phyloP scores from a whole-genome alignment of 2,888 invertebrate species.

The Dasypolia templi region DNA sequence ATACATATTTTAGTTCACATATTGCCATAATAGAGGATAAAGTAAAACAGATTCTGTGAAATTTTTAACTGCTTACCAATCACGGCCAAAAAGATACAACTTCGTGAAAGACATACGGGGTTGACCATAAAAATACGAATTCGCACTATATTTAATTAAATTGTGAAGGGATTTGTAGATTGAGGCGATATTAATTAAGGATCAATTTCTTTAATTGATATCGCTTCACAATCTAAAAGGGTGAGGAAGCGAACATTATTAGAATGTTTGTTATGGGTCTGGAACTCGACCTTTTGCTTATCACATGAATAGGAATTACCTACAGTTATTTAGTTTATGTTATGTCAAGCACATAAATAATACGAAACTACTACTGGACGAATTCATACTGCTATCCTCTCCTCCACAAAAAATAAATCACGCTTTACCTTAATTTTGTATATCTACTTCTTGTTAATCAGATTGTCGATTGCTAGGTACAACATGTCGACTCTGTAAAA shows the following conservation, averaged over 20 bases:
- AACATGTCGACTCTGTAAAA: too few species aligned
- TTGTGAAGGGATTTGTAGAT: constrained; percentile 38
- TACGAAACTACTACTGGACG: background rate
- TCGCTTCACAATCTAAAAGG: constrained; percentile 33
- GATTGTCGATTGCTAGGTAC: too few species aligned
- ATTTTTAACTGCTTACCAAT: background rate
- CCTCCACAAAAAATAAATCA: too few species aligned
- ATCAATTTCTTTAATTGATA: too few species aligned
- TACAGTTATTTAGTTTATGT: background rate
- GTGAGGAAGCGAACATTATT: constrained; percentile 27
- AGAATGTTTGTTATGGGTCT: constrained; percentile 15
- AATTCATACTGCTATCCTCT: background rate
- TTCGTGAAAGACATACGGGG: background rate
- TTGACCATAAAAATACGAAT: constrained; percentile 8
- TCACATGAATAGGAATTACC: background rate
- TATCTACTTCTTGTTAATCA: too few species aligned
- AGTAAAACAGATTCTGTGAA: background rate
- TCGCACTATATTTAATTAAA: constrained; percentile 9
- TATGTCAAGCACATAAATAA: background rate
- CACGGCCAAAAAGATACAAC: too few species aligned
- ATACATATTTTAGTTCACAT: background rate
- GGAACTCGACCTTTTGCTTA: constrained; percentile 7
- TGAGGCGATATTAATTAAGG: constrained; percentile 42
- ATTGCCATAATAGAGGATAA: background rate
- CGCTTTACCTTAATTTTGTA: too few species aligned